Base-by-base conservation (phyloP, 2,113 vertebrate species). In the Panthera tigris region DNA sequence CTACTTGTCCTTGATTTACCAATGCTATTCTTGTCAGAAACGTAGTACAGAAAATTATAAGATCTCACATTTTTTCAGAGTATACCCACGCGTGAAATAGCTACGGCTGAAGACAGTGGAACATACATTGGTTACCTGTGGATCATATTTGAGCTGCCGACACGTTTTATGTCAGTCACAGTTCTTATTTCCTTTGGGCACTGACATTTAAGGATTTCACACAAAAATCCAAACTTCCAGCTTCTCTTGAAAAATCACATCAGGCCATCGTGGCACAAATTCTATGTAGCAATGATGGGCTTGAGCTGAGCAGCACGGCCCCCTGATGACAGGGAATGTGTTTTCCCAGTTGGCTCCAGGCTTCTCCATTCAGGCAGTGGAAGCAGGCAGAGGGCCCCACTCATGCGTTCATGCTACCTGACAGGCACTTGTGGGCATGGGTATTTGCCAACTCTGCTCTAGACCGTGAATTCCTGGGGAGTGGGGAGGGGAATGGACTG, bases 231-330 rank as follows among this genome's bases (percentile, higher is more conserved):
- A 83, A 71, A 79, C 73, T 39, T 52, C 63, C 31, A 27, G 48
- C n/a, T 87, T 94, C 23, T 33, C 50, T 91, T 91, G 78, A 76
- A 91, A 91, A 81, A 57, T 92, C 65, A 66, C 29, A 57, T 65
- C 15, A 45, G 78, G 6, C 27, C 66, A 71, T 18, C 18, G 23
- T 69, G 55, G 21, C 27, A 69, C 31, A 36, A 52, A 41, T 65
- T 63, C 45, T 29, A 7, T 0, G 3, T 7, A n/a, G 13, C 66
- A 73, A 0, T 18, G 25, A 19, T 39, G 8, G 15, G 83, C 45
- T 45, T 2, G 25, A 78, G 21, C 65, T 36, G 16, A 55, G 52
- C 41, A 65, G 41, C 21, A 10, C 33, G 0, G 10, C 31, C 39
- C 80, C 1, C 33, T 48, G 6, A 50, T 55, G 33, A 50, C 36